Percentiles rank a stretch among this genome's conserved stretches.
Evolutionary conservation across 2,888 invertebrate genomes (phyloP).

Genomic region (Phalangium opilio): DNA sequence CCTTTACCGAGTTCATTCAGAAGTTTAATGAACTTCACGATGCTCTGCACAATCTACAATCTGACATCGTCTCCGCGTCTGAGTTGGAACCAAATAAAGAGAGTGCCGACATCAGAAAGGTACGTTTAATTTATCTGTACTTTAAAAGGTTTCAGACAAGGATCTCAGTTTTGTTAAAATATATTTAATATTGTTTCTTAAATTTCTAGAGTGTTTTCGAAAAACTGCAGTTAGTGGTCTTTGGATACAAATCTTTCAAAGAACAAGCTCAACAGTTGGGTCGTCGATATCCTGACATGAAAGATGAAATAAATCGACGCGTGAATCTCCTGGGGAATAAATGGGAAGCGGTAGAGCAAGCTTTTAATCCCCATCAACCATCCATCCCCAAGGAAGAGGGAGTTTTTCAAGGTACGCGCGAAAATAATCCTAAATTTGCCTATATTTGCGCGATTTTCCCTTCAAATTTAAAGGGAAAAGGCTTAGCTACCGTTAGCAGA

Average conservation of each 20-base stretch:
- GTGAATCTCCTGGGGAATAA: constrained; percentile 57
- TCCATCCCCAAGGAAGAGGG: constrained; percentile 13
- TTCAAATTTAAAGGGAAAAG: no score
- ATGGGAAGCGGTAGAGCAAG: constrained; percentile 59
- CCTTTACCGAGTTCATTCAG: constrained; percentile 53
- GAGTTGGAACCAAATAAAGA: not conserved
- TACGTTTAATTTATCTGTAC: not conserved
- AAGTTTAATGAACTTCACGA: constrained; percentile 67
- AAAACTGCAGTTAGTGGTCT: constrained; percentile 54
- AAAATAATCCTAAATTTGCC: no score
- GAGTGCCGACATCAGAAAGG: not conserved
- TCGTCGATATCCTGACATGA: constrained; percentile 42
- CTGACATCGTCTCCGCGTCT: not conserved
- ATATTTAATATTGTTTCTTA: constrained; percentile 10
- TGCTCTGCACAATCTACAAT: constrained; percentile 65
- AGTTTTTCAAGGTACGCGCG: constrained; percentile 23
- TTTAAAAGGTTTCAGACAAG: not conserved
- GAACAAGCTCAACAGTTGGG: constrained; percentile 61
- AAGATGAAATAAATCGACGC: constrained; percentile 53
- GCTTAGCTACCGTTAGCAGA: no score
- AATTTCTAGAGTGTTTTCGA: constrained; percentile 53
- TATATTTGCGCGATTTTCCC: no score
- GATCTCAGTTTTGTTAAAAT: not conserved
- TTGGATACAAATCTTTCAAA: constrained; percentile 54
- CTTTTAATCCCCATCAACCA: constrained; percentile 40